These are phyloP conservation scores for Tholera decimalis DNA, from an alignment of 2,888 invertebrate species.

Conservation along the genomic window DNA sequence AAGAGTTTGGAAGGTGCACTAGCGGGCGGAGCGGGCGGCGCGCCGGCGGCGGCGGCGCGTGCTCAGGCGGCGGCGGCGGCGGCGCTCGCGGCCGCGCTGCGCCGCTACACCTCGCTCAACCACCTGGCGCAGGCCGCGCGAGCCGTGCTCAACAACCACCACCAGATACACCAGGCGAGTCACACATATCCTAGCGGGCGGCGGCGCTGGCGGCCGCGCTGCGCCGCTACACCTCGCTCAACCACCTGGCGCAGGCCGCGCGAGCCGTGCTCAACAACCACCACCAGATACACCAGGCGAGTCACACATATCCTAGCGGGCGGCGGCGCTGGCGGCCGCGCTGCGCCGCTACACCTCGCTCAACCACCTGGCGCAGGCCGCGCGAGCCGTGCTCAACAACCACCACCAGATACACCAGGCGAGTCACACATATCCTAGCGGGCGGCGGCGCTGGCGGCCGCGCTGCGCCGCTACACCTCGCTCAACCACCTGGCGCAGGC, in stretches of 20 bases:
- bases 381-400: slow-evolving; percentile 98
- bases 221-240: slow-evolving; percentile 98
- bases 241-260: slow-evolving; percentile 99
- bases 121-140: slow-evolving; percentile 99
- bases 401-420: slow-evolving; percentile 97
- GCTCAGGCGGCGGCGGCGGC: slow-evolving; percentile 96
- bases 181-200: no score
- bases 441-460: slow-evolving; percentile 98
- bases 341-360: slow-evolving; percentile 98
- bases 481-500: slow-evolving; percentile 99
- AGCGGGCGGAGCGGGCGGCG: slow-evolving; percentile 96
- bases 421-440: no score
- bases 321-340: slow-evolving; percentile 98
- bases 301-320: no score
- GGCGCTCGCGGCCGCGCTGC: slow-evolving; percentile 98
- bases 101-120: slow-evolving; percentile 99
- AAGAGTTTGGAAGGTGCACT: slow-evolving; percentile 95
- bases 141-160: slow-evolving; percentile 98
- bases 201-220: slow-evolving; percentile 98
- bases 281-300: slow-evolving; percentile 97
- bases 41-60: slow-evolving; percentile 95
- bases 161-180: slow-evolving; percentile 96
- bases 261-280: slow-evolving; percentile 98
- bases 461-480: slow-evolving; percentile 98
- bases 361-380: slow-evolving; percentile 99